These are phyloP conservation scores for Serrognathus titanus DNA, from an alignment of 2,888 invertebrate species.

Conservation along the genomic window DNA sequence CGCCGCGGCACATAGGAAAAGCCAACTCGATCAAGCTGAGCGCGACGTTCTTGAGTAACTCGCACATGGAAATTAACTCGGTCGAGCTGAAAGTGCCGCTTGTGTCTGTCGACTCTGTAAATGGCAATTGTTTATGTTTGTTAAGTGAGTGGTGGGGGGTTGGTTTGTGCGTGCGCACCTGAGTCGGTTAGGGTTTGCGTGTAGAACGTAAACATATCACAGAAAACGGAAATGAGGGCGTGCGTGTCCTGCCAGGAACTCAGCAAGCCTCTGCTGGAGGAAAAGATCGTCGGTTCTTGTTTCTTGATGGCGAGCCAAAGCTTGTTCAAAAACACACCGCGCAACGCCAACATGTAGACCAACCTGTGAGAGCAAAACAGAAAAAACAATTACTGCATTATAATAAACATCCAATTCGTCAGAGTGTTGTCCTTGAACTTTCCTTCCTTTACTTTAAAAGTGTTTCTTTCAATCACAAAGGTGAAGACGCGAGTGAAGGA, in stretches of 20 bases:
- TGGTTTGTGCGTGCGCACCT: conserved; percentile 25
- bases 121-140: neutral
- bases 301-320: conserved; percentile 41
- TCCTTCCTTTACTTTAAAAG: too few species aligned
- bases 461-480: too few species aligned
- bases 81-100: conserved; percentile 43
- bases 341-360: conserved; percentile 44
- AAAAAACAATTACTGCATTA: neutral
- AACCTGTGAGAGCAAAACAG: conserved; percentile 29
- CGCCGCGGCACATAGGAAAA: conserved; percentile 48
- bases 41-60: conserved; percentile 42
- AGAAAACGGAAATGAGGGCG: conserved; percentile 44
- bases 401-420: too few species aligned
- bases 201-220: conserved; percentile 49
- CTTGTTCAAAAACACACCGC: conserved; percentile 42
- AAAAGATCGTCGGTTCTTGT: conserved; percentile 32
- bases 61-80: conserved; percentile 44
- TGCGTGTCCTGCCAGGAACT: conserved; percentile 43
- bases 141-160: neutral
- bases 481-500: too few species aligned
- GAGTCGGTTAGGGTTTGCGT: conserved; percentile 47
- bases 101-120: conserved; percentile 44
- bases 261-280: conserved; percentile 36
- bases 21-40: conserved; percentile 45
- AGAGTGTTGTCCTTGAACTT: too few species aligned